Conservation (phyloP, 2,888 invertebrate genomes). For the Drosophila buzzatii region DNA sequence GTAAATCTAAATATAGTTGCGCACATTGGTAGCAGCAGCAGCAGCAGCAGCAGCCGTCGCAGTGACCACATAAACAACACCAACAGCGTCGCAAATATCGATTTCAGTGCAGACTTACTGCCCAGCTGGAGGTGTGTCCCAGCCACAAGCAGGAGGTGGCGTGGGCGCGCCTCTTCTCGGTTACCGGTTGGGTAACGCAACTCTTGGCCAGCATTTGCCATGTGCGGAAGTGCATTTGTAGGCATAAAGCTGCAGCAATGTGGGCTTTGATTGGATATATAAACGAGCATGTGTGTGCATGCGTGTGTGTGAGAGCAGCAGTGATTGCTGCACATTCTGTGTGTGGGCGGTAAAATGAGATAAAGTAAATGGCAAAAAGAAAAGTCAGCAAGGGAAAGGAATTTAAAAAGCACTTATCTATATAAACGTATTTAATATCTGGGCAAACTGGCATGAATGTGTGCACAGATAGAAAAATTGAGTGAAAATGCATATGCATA, state of each 20-base stretch:
- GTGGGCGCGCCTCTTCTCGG: slow-evolving; percentile 31
- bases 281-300: slow-evolving; percentile 3
- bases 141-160: slow-evolving; percentile 43
- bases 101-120: slow-evolving; percentile 61
- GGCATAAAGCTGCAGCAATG: slow-evolving; percentile 13
- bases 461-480: neutral
- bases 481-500: neutral
- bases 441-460: neutral
- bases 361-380: slow-evolving; percentile 21
- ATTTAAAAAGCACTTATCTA: neutral
- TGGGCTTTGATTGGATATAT: slow-evolving; percentile 55
- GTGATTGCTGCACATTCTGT: slow-evolving; percentile 30
- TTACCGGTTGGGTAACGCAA: slow-evolving; percentile 53
- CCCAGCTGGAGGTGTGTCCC: slow-evolving; percentile 48
- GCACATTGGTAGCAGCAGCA: slow-evolving; percentile 13
- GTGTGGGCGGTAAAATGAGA: slow-evolving; percentile 36
- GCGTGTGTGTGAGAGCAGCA: slow-evolving; percentile 7
- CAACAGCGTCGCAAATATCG: slow-evolving; percentile 58
- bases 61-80: slow-evolving; percentile 60
- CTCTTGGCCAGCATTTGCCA: slow-evolving; percentile 58
- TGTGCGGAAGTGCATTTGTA: slow-evolving; percentile 61
- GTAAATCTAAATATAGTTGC: slow-evolving; percentile 67
- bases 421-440: slow-evolving; percentile 1
- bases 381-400: slow-evolving; percentile 14
- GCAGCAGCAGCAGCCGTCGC: slow-evolving; percentile 22